A percentile compares a stretch with the other conserved stretches of the same genome.
These are phyloP conservation scores for Mus pahari DNA, from an alignment of 2,113 vertebrate genomes.

Conservation along the genomic window DNA sequence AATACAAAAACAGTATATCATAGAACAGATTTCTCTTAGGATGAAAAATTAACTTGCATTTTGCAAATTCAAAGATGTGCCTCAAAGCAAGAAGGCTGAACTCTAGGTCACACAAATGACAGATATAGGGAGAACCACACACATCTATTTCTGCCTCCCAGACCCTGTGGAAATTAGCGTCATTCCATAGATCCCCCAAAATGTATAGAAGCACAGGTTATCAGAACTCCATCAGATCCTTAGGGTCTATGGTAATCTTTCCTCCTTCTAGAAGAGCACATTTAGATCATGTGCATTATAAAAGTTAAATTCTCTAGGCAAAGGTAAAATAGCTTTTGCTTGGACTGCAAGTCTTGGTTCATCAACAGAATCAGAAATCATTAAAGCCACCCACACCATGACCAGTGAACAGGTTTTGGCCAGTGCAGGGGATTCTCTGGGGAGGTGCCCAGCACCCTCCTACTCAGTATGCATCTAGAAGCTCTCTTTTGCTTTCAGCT, in stretches of 20 bases:
- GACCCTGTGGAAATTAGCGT: not conserved
- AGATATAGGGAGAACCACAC: not conserved
- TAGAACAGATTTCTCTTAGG: slow-evolving; percentile 13
- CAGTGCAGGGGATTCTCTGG: slow-evolving; percentile 38
- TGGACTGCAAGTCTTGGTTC: not conserved
- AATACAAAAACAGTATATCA: not conserved
- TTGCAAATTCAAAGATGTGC: slow-evolving; percentile 7
- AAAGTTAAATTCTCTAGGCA: slow-evolving; percentile 35
- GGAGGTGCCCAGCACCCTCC: slow-evolving; percentile 66
- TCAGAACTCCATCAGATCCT: not conserved
- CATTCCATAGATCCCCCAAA: not conserved
- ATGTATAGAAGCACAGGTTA: not conserved
- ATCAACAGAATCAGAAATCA: not conserved
- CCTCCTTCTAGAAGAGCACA: not conserved
- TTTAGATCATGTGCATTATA: not conserved
- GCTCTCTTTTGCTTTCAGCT: slow-evolving; percentile 66
- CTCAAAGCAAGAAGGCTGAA: slow-evolving; percentile 32
- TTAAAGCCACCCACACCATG: slow-evolving; percentile 27
- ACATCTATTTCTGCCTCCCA: not conserved
- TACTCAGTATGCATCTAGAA: slow-evolving; percentile 75
- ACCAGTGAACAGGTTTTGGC: slow-evolving; percentile 7
- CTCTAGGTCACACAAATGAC: not conserved
- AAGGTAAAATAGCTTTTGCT: slow-evolving; percentile 29
- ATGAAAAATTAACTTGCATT: slow-evolving; percentile 3
- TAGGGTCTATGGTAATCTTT: not conserved